phyloP scores from a whole-genome alignment of 2,113 vertebrate genomes.

The Corvus hawaiiensis region DNA sequence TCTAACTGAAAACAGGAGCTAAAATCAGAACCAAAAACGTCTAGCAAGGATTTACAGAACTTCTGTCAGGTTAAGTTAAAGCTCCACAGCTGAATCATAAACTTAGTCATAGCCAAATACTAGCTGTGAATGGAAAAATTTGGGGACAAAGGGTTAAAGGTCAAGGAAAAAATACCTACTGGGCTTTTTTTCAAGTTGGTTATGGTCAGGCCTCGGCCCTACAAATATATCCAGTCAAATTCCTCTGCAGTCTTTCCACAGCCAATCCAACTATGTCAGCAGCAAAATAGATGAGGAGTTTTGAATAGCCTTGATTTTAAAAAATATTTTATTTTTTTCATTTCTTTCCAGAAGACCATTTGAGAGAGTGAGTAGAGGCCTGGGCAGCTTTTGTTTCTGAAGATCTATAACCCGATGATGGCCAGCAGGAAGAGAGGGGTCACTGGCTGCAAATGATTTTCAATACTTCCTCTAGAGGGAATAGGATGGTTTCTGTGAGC shows the following conservation, averaged over 20 bases:
- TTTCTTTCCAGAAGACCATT: background rate
- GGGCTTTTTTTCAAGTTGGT: background rate
- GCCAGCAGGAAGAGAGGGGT: background rate
- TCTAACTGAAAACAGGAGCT: background rate
- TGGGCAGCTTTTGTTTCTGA: slow-evolving; percentile 24
- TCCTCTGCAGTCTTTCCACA: background rate
- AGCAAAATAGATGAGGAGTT: background rate
- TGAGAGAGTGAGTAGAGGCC: background rate
- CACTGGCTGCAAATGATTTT: background rate
- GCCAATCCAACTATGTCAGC: background rate
- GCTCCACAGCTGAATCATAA: background rate
- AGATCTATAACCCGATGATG: slow-evolving; percentile 42
- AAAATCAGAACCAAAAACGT: background rate
- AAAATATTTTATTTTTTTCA: background rate
- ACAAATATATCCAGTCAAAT: background rate
- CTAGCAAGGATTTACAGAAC: background rate
- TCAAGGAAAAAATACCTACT: background rate
- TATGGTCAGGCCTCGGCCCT: background rate
- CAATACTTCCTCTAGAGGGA: slow-evolving; percentile 33
- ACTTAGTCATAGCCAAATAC: background rate
- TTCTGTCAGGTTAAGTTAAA: background rate
- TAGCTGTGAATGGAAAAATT: background rate
- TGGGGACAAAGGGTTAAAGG: background rate
- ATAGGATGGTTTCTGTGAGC: background rate
- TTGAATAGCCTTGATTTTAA: background rate